Evolutionary conservation across 2,888 invertebrate genomes (phyloP).

Genomic region (Neocrepidodera transversa): DNA sequence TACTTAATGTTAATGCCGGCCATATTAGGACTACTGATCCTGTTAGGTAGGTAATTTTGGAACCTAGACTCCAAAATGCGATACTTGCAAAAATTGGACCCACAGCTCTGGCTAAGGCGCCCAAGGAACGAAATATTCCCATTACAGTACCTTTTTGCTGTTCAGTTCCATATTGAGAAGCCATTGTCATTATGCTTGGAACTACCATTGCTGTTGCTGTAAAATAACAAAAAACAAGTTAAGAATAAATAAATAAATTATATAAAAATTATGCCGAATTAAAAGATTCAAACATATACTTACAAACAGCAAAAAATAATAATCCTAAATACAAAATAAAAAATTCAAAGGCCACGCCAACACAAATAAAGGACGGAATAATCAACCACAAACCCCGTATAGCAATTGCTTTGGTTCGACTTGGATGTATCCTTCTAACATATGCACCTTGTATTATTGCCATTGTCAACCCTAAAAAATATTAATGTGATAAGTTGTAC

Average conservation of each 20-base stretch:
- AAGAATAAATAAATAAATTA: conserved; percentile 5
- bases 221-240: conserved; percentile 40
- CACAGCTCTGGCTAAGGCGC: conserved; percentile 89
- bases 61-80: conserved; percentile 92
- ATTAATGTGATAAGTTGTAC: not conserved
- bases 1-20: conserved; percentile 70
- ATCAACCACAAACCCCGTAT: conserved; percentile 81
- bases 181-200: conserved; percentile 92
- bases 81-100: conserved; percentile 90
- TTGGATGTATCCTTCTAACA: conserved; percentile 78
- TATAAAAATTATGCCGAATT: too few relatives aligned
- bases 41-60: conserved; percentile 78
- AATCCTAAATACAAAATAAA: conserved; percentile 81
- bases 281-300: too few relatives aligned
- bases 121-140: conserved; percentile 93
- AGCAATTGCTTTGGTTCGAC: conserved; percentile 75
- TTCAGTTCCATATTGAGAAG: conserved; percentile 80
- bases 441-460: conserved; percentile 88
- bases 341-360: conserved; percentile 74
- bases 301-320: conserved; percentile 88
- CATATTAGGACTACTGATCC: conserved; percentile 79
- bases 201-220: conserved; percentile 91
- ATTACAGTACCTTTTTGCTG: conserved; percentile 91
- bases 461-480: conserved; percentile 77
- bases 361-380: conserved; percentile 84